Evolutionary conservation across 2,888 invertebrate genomes (phyloP).

Genomic region (Agrotis exclamationis): DNA sequence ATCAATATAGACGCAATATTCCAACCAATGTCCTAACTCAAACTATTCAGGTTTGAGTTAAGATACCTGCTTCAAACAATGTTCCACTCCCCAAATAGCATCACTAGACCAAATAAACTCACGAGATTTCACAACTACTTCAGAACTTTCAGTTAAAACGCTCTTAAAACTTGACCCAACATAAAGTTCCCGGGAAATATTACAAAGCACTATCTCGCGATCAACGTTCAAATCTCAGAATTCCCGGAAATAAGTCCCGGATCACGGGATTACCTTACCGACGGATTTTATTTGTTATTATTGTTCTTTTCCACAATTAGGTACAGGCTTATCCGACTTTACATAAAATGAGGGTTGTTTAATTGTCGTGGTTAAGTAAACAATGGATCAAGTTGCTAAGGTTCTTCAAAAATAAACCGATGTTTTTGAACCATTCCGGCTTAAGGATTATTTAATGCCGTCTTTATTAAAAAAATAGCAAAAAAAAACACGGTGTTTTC

Average conservation of each 20-base stretch:
- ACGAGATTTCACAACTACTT: slow-evolving; percentile 44
- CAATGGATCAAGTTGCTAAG: slow-evolving; percentile 21
- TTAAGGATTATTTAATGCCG: slow-evolving; percentile 1
- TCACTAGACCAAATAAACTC: slow-evolving; percentile 41
- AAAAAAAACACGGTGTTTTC: neutral
- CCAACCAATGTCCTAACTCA: neutral
- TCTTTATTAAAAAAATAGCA: neutral
- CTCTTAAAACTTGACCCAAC: slow-evolving; percentile 61
- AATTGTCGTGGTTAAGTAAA: slow-evolving; percentile 39
- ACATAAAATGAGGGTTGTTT: slow-evolving; percentile 50
- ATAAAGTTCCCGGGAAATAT: slow-evolving; percentile 62
- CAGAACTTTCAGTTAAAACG: slow-evolving; percentile 55
- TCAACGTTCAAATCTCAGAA: slow-evolving; percentile 61
- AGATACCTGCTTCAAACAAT: slow-evolving; percentile 40
- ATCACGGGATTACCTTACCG: slow-evolving; percentile 62
- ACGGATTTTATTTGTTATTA: slow-evolving; percentile 65
- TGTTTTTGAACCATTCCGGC: neutral
- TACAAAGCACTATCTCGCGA: slow-evolving; percentile 49
- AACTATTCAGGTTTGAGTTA: neutral
- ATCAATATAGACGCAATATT: neutral
- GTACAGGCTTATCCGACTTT: slow-evolving; percentile 51
- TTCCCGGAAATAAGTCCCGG: slow-evolving; percentile 62
- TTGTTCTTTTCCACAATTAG: slow-evolving; percentile 63
- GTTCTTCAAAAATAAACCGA: slow-evolving; percentile 11
- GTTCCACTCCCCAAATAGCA: slow-evolving; percentile 29